A percentile compares a stretch with the other conserved stretches of the same genome.
These are phyloP conservation scores for Scyliorhinus canicula DNA, from an alignment of 2,797 vertebrate species.

Conservation along the genomic window DNA sequence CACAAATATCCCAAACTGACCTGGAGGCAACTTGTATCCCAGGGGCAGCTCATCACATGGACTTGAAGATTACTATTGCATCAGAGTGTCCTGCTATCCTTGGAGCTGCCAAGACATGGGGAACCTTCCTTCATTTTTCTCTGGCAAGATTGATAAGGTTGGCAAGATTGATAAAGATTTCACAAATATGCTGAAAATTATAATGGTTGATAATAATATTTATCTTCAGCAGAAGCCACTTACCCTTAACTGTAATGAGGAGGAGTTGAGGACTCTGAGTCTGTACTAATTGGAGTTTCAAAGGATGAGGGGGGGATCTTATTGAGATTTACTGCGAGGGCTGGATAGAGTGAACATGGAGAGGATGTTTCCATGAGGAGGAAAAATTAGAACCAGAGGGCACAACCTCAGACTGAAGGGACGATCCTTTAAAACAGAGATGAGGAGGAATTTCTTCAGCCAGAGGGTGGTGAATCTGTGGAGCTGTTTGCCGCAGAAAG, in stretches of 20 bases:
- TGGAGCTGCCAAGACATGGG: background rate
- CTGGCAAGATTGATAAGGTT: background rate
- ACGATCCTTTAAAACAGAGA: too few species aligned
- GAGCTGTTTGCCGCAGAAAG: too few species aligned
- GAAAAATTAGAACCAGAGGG: too few species aligned
- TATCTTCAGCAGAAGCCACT: background rate
- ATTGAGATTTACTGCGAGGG: too few species aligned
- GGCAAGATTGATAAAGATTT: background rate
- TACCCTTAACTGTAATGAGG: background rate
- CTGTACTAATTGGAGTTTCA: too few species aligned
- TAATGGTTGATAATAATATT: background rate
- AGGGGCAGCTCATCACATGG: background rate
- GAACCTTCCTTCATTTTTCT: background rate
- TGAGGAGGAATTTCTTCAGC: too few species aligned
- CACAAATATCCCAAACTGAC: background rate
- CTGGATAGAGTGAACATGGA: too few species aligned
- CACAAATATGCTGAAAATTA: background rate
- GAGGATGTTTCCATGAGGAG: too few species aligned
- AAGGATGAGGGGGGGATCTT: too few species aligned
- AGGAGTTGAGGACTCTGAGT: too few species aligned
- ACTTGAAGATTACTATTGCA: background rate
- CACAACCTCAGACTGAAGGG: too few species aligned
- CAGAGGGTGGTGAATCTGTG: too few species aligned
- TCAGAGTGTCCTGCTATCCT: background rate
- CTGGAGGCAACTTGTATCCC: background rate